Conservation (phyloP, 2,888 invertebrate genomes). For the Tachina grossa region DNA sequence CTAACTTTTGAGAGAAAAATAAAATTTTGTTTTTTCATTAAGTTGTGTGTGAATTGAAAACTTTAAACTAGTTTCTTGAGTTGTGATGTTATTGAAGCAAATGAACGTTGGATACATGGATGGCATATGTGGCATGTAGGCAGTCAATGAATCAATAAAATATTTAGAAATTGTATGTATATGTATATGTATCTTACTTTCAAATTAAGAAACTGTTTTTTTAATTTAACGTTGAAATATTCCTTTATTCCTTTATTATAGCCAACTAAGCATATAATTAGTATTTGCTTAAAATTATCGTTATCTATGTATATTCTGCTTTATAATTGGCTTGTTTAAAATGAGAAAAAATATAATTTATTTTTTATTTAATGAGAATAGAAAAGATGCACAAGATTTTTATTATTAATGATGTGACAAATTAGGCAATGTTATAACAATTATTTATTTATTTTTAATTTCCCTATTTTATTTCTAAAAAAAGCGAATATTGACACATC, state of each 20-base stretch:
- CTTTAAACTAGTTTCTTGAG: too few relatives aligned
- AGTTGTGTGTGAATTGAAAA: too few relatives aligned
- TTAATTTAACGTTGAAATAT: neutral
- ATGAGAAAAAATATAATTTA: neutral
- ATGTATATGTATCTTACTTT: neutral
- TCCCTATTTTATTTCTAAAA: slow-evolving; percentile 14
- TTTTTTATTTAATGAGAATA: neutral
- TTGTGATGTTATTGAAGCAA: too few relatives aligned
- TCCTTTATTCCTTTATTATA: slow-evolving; percentile 32
- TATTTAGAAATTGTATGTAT: neutral
- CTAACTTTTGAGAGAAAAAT: too few relatives aligned
- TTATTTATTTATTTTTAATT: slow-evolving; percentile 2
- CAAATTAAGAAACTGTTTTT: neutral
- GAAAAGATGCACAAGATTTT: neutral
- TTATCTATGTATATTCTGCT: neutral
- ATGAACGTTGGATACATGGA: too few relatives aligned
- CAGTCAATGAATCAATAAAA: slow-evolving; percentile 35
- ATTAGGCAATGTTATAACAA: neutral
- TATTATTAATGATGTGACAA: neutral
- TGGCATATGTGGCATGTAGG: neutral
- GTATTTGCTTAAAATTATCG: slow-evolving; percentile 41
- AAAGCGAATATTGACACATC: slow-evolving; percentile 29
- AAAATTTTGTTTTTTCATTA: too few relatives aligned
- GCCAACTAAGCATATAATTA: slow-evolving; percentile 30
- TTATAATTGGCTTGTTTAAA: slow-evolving; percentile 33